Evolutionary conservation across 92 coral and sea anemone genomes (phyloP), one percentile per base, ranked within the genome.

Genomic region (Pocillopora grandis): DNA sequence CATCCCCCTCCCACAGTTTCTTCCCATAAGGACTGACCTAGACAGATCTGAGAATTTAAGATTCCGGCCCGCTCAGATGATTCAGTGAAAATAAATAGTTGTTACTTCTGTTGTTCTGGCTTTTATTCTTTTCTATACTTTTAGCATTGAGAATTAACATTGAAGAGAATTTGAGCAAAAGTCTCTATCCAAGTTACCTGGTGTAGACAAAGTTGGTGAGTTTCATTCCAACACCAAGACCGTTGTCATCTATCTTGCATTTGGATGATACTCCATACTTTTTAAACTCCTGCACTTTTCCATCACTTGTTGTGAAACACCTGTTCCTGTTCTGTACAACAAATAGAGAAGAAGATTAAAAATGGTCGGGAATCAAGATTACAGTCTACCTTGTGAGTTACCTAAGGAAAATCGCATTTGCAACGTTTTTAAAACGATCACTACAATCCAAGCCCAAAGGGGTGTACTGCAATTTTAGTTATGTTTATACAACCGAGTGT

Each of bases 151-250:
- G 12, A n/a, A 19, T 42, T 42, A 42, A 3, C 52, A 42, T 3
- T 3, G 52, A 42, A 42, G 52, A 3, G 52, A 42, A 3, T 42
- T 0, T 42, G 52, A n/a, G 42, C 31, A 27, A 13, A 0, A 31
- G 35, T 19, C 33, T 0, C 70, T 66, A 5, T 21, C 35, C 13
- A 66, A 31, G 7, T 12, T 58, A 75, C 78, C 78, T 75, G 63
- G 78, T 75, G 48, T 56, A 75, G 58, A 75, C 78, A 58, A 75
- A 75, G 78, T 20, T 56, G 27, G 78, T 0, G 71, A 35, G 16
- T 20, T 31, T 75, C n/a, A 7, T 23, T 42, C 78, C 78, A 58
- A 75, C 64, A 59, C 78, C 78, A 57, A 23, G 42, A 21, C 78
- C 78, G 12, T 75, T 10, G 6, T 75, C n/a, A 75, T 75, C 78